Evolutionary conservation across 2,888 invertebrate genomes (phyloP).

Genomic region (Tupiocoris notatus): DNA sequence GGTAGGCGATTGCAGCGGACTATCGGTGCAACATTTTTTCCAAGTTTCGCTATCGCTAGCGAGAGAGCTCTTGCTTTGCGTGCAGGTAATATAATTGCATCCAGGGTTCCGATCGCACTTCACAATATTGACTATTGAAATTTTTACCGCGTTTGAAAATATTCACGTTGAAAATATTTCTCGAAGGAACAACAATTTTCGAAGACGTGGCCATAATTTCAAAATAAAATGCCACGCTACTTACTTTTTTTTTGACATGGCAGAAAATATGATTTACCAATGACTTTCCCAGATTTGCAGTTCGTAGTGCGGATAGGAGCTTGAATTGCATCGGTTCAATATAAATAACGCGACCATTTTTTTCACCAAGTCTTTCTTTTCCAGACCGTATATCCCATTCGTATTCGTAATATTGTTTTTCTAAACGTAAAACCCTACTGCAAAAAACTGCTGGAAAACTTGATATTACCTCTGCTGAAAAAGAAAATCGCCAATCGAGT

Average conservation of each 20-base stretch:
- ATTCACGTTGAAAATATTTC: too few species aligned
- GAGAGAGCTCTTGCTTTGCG: constrained; percentile 14
- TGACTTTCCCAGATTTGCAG: too few species aligned
- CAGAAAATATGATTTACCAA: too few species aligned
- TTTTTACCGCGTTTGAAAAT: too few species aligned
- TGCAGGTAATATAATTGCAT: constrained; percentile 16
- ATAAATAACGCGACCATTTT: too few species aligned
- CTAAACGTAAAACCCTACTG: constrained; percentile 22
- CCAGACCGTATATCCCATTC: constrained; percentile 23
- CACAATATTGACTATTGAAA: too few species aligned
- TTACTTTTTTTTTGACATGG: too few species aligned
- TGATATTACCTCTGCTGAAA: constrained; percentile 12
- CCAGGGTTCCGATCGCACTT: neutral
- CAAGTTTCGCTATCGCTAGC: neutral
- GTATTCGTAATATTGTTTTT: neutral
- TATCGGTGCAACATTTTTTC: constrained; percentile 1
- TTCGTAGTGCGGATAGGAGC: too few species aligned
- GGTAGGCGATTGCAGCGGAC: constrained; percentile 6
- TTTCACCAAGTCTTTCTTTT: neutral
- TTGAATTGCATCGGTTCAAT: too few species aligned
- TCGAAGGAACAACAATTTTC: too few species aligned
- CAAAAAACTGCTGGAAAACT: constrained; percentile 1
- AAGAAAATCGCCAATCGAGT: constrained; percentile 17
- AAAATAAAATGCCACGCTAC: too few species aligned
- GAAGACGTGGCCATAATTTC: too few species aligned